These are phyloP conservation scores for Metellina segmentata DNA, from an alignment of 2,888 invertebrate genomes.

Conservation along the genomic window DNA sequence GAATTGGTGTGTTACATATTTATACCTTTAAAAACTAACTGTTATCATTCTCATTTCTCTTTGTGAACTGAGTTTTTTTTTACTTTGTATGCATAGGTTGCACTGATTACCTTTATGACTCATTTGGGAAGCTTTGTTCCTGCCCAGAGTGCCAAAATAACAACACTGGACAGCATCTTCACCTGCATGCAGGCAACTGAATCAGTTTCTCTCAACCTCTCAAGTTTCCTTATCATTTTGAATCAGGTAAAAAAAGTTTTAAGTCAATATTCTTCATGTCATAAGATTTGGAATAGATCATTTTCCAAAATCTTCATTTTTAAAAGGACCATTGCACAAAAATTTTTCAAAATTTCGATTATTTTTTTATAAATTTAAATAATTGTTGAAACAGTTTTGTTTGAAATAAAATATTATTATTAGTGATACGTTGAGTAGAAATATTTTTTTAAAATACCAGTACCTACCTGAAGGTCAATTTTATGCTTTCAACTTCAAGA, in stretches of 20 bases:
- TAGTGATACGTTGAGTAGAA: too few species aligned
- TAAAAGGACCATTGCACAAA: too few species aligned
- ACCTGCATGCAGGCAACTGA: slow-evolving; percentile 89
- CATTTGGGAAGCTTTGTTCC: slow-evolving; percentile 82
- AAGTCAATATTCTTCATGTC: too few species aligned
- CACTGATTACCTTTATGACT: slow-evolving; percentile 81
- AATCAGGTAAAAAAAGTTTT: slow-evolving; percentile 85
- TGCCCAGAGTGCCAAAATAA: slow-evolving; percentile 80
- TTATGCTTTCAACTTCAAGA: too few species aligned
- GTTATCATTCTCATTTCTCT: not conserved
- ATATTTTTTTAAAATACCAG: too few species aligned
- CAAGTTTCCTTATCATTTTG: slow-evolving; percentile 92
- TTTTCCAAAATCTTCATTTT: too few species aligned
- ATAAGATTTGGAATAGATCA: too few species aligned
- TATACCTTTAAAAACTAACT: not conserved
- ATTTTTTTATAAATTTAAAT: too few species aligned
- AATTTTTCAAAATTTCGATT: too few species aligned
- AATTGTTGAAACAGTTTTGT: too few species aligned
- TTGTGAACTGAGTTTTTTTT: not conserved
- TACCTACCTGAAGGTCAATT: too few species aligned
- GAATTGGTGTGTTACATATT: not conserved
- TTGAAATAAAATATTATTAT: too few species aligned
- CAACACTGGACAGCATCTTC: slow-evolving; percentile 82
- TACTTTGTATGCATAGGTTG: slow-evolving; percentile 79
- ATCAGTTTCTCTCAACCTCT: slow-evolving; percentile 89